Percentiles rank a stretch among this genome's conserved stretches.
phyloP scores from a whole-genome alignment of 2,113 vertebrate species.

The Bos javanicus region DNA sequence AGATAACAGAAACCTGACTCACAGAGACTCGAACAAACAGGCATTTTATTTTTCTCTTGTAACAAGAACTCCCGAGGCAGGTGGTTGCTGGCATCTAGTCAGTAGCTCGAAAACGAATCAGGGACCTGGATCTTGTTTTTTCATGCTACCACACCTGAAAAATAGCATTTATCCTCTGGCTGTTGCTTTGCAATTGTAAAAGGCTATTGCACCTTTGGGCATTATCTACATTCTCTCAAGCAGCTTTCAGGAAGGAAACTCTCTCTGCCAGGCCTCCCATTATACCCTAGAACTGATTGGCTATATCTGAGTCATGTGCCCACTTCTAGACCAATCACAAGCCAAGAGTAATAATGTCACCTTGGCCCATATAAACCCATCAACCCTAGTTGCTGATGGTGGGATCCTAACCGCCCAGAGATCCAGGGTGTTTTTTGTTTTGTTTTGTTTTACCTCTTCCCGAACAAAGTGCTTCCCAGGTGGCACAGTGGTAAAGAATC shows the following conservation, averaged over 20 bases:
- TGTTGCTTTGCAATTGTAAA: background rate
- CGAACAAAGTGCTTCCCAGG: background rate
- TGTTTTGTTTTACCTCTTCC: background rate
- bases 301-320: background rate
- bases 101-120: background rate
- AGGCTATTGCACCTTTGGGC: background rate
- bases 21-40: conserved; percentile 28
- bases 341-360: background rate
- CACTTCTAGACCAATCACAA: background rate
- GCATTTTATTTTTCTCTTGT: background rate
- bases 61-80: background rate
- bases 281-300: background rate
- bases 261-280: background rate
- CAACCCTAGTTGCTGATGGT: background rate
- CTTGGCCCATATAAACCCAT: background rate
- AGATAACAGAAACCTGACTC: conserved; percentile 42
- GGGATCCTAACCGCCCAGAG: background rate
- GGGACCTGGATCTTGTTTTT: conserved; percentile 40
- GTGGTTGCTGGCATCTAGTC: conserved; percentile 15
- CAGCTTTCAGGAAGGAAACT: background rate
- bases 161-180: background rate
- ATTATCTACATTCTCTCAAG: background rate
- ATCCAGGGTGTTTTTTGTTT: background rate
- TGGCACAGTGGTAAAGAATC: background rate
- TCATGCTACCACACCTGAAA: background rate